Evolutionary conservation across 2,113 vertebrate species (phyloP), one percentile per base, ranked within the genome.

Genomic region (Ptilorrhoa leucosticta): DNA sequence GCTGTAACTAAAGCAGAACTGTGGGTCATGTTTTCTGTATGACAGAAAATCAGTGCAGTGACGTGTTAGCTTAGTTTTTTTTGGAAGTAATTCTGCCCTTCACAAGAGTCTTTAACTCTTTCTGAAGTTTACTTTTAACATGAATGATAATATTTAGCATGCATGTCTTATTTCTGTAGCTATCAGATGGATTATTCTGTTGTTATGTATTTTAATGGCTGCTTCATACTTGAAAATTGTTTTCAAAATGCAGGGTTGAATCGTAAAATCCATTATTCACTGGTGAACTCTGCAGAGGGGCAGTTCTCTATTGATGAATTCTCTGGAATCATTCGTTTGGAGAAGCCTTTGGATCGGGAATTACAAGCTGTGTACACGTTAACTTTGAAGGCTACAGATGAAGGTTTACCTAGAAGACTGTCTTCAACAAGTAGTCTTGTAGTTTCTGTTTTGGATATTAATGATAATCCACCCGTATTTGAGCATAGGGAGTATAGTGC

Each of bases 401-500:
- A 98, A 40, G 99, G 99, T 58, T 97, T 98, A 68, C 98, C 98
- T 1, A 98, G 98, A 71, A 98, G 97, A 17, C 95, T 99, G 17
- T 99, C 98, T 27, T 97, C 99, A 7, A 82, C 98, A 13, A 98
- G 98, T 84, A 98, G 94, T 20, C 98, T 99, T 31, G 70, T 98
- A 15, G 96, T 99, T 75, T 99, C 99, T 3, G 98, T 99, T 83
- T 95, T 99, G 96, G 99, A 99, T 96, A 99, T 99, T 96, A 99
- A 99, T 80, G 99, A 99, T 97, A 99, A 99, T 65, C 99, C 99
- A 0, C 99, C 99, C 0, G 98, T 99, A 81, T 99, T 99, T 89
- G 99, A 99, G 96, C 98, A 98, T 7, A 98, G 99, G 5, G 99
- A 99, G 24, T 99, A 99, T 60, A 97, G 98, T 8, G 98, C 98